A percentile compares a stretch with the other conserved stretches of the same genome.
Evolutionary conservation across 53 echinoderm and acorn worm genomes (phyloP).

Genomic region (Temnopleurus reevesii): DNA sequence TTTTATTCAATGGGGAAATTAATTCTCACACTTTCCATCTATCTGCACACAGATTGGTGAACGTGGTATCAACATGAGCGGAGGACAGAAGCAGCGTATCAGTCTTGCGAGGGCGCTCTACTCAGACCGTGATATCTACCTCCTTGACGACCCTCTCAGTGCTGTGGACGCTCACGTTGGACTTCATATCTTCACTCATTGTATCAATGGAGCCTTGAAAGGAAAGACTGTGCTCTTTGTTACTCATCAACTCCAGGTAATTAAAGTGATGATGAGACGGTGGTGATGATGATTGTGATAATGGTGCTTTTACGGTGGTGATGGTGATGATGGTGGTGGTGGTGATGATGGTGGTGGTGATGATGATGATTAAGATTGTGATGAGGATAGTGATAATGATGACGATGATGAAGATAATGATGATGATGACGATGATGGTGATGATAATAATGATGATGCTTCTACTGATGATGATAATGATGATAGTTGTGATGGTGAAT

Average conservation of each 20-base stretch:
- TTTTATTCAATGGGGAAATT: too few relatives aligned
- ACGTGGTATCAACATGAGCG: constrained; percentile 94
- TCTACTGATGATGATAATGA: neutral
- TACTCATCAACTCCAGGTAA: constrained; percentile 98
- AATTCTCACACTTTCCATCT: too few relatives aligned
- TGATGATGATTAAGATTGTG: neutral
- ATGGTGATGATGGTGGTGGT: neutral
- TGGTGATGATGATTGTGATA: constrained; percentile 32
- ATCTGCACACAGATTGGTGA: constrained; percentile 80
- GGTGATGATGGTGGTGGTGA: neutral
- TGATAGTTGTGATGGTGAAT: neutral
- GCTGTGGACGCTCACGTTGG: constrained; percentile 97
- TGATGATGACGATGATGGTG: neutral
- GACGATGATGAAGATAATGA: too few relatives aligned
- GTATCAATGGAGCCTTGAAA: constrained; percentile 79
- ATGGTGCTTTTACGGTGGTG: constrained; percentile 41
- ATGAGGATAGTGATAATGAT: neutral
- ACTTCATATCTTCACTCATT: constrained; percentile 90
- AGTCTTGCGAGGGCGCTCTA: constrained; percentile 94
- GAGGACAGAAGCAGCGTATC: constrained; percentile 95
- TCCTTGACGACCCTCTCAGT: constrained; percentile 96
- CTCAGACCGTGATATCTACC: constrained; percentile 83
- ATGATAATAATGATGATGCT: neutral
- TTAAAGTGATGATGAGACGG: neutral
- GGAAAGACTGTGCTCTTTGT: constrained; percentile 91